Percentiles rank a stretch among this genome's conserved stretches.
Evolutionary conservation across 2,113 vertebrate genomes (phyloP).

Genomic region (Picathartes gymnocephalus): DNA sequence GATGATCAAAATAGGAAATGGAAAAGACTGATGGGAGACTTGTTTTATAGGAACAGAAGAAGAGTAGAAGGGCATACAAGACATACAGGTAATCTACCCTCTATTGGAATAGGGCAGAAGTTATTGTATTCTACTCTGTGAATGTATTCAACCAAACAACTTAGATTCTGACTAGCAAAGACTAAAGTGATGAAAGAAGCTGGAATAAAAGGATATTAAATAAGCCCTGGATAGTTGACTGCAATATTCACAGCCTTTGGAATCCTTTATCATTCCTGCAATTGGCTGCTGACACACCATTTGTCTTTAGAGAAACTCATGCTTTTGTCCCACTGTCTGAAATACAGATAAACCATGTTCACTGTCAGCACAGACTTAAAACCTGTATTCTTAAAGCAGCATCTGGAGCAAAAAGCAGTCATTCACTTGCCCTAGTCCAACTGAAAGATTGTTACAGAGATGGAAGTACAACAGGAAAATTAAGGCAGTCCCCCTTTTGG

Average conservation of each 20-base stretch:
- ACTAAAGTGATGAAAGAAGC: conserved; percentile 9
- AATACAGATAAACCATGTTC: conserved; percentile 5
- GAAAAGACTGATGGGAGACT: not conserved
- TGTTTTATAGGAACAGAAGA: not conserved
- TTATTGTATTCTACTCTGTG: not conserved
- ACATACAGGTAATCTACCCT: not conserved
- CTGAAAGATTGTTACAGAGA: not conserved
- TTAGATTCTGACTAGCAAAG: not conserved
- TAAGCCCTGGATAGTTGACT: not conserved
- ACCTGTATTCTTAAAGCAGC: not conserved
- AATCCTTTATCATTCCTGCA: conserved; percentile 13
- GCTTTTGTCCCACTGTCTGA: not conserved
- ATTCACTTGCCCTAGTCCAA: not conserved
- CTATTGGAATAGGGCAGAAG: not conserved
- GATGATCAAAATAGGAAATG: conserved; percentile 17
- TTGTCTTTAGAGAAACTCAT: not conserved
- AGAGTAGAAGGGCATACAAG: not conserved
- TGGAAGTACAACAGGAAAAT: not conserved
- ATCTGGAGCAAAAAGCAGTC: not conserved
- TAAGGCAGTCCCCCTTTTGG: not conserved
- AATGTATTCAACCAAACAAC: not conserved
- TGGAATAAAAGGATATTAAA: conserved; percentile 30
- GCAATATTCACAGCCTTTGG: conserved; percentile 34
- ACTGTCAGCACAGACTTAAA: not conserved
- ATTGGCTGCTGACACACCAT: not conserved